Evolutionary conservation across 2,797 vertebrate species (phyloP), one percentile per base, ranked within the genome.

Genomic region (Salarias fasciatus): DNA sequence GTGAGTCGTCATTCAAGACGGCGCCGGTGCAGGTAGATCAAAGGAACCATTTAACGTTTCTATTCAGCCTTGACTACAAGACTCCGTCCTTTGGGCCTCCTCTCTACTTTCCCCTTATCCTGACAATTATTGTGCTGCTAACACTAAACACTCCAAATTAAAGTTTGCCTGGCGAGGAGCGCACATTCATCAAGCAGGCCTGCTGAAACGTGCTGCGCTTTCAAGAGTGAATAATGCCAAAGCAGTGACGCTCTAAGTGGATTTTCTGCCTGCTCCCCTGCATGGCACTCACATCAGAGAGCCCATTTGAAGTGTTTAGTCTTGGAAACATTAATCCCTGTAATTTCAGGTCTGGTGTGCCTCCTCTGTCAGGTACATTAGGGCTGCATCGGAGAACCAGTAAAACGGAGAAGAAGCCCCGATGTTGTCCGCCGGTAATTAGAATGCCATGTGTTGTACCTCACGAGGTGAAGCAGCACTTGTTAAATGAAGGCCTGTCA

Each of bases 401-500:
- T 80, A 89, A 86, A 90, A 82, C 73, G 78, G 77, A 12, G 36
- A 86, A 82, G 81, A 85, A 64, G 83, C 77, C 48, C 60, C 58
- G 36, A 73, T 82, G 84, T 86, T 83, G 73, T 88, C 89, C 66
- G 38, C 63, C 72, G 58, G 86, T 90, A 91, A 92, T 92, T 91
- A 90, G 80, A 90, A 90, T 89, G 83, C 88, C 86, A 89, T 88
- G 90, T 90, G 84, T 85, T 92, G 82, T 72, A 90, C 77, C 89
- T 90, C 77, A 87, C 61, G 82, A 89, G 88, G 89, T 90, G 89
- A 90, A 89, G 84, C 75, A 72, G 81, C 70, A 69, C 80, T 86
- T 90, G 87, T 87, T 90, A 89, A 89, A 91, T 90, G 88, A 92
- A 87, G 85, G 79, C 85, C 89, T 93, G 90, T 90, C 92, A 91